Percentiles rank a stretch among this genome's conserved stretches.
These are phyloP conservation scores for Carassius auratus DNA, from an alignment of 2,113 vertebrate genomes.

Conservation along the genomic window DNA sequence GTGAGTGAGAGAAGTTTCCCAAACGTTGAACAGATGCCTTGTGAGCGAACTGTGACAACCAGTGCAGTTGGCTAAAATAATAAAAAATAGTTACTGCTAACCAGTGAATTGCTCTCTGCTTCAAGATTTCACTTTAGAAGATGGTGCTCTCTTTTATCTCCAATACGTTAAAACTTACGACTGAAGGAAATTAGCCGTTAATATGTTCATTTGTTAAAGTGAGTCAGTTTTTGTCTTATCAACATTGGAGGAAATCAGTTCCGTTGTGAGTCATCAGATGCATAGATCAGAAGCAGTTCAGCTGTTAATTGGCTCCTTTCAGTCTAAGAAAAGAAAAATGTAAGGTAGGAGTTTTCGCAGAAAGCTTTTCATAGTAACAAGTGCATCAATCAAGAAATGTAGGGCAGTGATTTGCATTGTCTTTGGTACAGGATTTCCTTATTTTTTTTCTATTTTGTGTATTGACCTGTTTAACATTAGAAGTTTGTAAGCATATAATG, in stretches of 20 bases:
- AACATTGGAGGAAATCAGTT: background rate
- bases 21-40: slow-evolving; percentile 45
- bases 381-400: background rate
- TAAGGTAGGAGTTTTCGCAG: background rate
- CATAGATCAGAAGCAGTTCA: background rate
- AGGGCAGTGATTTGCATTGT: background rate
- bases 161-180: background rate
- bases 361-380: background rate
- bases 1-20: slow-evolving; percentile 37
- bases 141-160: background rate
- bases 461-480: background rate
- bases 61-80: slow-evolving; percentile 44
- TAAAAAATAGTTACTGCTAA: slow-evolving; percentile 16
- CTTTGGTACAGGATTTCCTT: background rate
- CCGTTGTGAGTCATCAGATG: background rate
- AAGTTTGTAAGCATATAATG: background rate
- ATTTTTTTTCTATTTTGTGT: background rate
- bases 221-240: background rate
- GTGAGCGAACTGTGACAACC: slow-evolving; percentile 36
- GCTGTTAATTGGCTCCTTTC: background rate
- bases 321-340: background rate
- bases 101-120: background rate
- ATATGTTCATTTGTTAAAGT: background rate
- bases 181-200: background rate
- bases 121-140: background rate